Evolutionary conservation across 2,797 vertebrate species (phyloP).

Genomic region (Adrianichthys oophorus): DNA sequence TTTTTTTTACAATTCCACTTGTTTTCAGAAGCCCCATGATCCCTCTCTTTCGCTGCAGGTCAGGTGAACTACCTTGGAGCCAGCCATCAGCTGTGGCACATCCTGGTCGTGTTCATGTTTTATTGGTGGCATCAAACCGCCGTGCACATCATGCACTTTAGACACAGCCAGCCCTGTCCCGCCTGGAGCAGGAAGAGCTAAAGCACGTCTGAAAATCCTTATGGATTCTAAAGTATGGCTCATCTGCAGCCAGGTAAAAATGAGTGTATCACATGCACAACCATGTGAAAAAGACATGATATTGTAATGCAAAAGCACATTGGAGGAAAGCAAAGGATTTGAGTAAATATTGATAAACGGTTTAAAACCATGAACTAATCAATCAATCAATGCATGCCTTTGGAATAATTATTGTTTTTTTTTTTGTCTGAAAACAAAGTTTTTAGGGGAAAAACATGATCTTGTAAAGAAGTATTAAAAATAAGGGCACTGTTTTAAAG

Average conservation of each 20-base stretch:
- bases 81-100: conserved; percentile 97
- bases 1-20: not conserved
- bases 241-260: not conserved
- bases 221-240: conserved; percentile 1
- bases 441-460: no score
- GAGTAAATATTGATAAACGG: no score
- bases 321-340: no score
- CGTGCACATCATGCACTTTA: conserved; percentile 90
- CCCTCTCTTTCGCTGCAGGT: conserved; percentile 68
- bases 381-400: no score
- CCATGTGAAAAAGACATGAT: no score
- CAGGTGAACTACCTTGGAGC: conserved; percentile 97
- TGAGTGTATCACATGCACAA: no score
- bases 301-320: no score
- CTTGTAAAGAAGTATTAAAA: no score
- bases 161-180: conserved; percentile 88
- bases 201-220: conserved; percentile 11
- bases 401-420: no score
- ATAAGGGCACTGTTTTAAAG: no score
- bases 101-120: conserved; percentile 94
- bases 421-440: no score
- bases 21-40: not conserved
- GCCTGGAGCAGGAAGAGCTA: conserved; percentile 55
- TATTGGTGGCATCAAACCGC: conserved; percentile 99
- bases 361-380: no score